Conservation (phyloP, 2,888 invertebrate genomes). For the Drosophila prolongata region DNA sequence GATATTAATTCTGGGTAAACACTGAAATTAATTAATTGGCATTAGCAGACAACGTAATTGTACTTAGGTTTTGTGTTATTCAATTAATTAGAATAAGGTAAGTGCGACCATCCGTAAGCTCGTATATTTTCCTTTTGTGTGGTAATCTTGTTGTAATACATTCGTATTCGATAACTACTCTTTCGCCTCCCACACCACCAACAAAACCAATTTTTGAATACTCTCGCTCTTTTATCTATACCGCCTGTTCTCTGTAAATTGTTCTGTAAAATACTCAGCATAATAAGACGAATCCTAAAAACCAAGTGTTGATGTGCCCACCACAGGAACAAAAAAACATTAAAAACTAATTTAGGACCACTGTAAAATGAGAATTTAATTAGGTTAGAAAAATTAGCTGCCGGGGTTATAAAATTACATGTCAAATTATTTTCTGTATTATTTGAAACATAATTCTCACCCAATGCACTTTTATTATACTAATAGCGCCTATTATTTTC, state of each 20-base stretch:
- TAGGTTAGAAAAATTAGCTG: conserved; percentile 4
- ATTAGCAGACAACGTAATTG: conserved; percentile 55
- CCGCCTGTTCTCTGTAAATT: conserved; percentile 17
- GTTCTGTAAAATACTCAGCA: conserved; percentile 11
- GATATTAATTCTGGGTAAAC: conserved; percentile 49
- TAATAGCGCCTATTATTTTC: conserved; percentile 35
- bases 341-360: background rate
- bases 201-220: conserved; percentile 41
- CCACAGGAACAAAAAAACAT: conserved; percentile 9
- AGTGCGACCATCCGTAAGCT: conserved; percentile 59
- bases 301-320: background rate
- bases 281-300: background rate
- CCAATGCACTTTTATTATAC: conserved; percentile 57
- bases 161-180: conserved; percentile 54
- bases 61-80: conserved; percentile 56
- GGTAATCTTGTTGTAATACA: conserved; percentile 61
- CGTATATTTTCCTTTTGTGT: conserved; percentile 48
- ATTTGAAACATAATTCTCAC: conserved; percentile 65
- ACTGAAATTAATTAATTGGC: conserved; percentile 44
- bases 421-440: conserved; percentile 38
- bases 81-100: conserved; percentile 65
- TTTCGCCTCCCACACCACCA: conserved; percentile 29
- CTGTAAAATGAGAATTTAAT: background rate
- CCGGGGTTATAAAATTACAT: conserved; percentile 22
- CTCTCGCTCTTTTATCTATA: conserved; percentile 33